Conservation (phyloP, 2,113 vertebrate genomes). For the Pterophyllum scalare region DNA sequence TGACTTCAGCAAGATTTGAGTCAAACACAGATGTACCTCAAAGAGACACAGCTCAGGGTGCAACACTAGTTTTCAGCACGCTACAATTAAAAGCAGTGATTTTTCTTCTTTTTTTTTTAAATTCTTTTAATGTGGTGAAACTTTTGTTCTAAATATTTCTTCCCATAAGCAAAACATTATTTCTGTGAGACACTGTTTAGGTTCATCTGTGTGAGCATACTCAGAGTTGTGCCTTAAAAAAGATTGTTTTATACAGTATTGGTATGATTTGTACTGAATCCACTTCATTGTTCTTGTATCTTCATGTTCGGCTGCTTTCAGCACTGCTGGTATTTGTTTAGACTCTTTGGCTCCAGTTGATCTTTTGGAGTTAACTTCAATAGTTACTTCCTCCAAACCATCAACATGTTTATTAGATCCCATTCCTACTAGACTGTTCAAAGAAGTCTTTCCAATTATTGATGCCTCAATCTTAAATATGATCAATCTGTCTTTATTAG, state of each 20-base stretch:
- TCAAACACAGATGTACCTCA: constrained; percentile 39
- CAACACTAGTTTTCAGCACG: neutral
- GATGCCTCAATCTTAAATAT: no score
- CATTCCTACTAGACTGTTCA: no score
- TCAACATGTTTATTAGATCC: no score
- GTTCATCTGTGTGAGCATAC: neutral
- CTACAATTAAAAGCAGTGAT: neutral
- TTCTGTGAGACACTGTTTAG: neutral
- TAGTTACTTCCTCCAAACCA: no score
- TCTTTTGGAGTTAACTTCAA: no score
- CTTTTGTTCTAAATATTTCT: neutral
- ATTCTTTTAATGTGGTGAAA: constrained; percentile 1
- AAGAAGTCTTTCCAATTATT: no score
- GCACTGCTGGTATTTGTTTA: no score
- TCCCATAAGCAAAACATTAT: neutral
- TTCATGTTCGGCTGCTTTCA: no score
- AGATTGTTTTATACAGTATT: neutral
- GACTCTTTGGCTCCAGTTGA: no score
- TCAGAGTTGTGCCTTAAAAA: neutral
- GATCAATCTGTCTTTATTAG: no score
- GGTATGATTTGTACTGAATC: neutral
- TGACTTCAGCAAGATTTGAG: neutral
- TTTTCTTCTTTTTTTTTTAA: neutral
- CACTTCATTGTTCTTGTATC: no score
- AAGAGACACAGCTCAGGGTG: constrained; percentile 10